phyloP scores from a whole-genome alignment of 2,888 invertebrate genomes.

The Nomada hirtipes region DNA sequence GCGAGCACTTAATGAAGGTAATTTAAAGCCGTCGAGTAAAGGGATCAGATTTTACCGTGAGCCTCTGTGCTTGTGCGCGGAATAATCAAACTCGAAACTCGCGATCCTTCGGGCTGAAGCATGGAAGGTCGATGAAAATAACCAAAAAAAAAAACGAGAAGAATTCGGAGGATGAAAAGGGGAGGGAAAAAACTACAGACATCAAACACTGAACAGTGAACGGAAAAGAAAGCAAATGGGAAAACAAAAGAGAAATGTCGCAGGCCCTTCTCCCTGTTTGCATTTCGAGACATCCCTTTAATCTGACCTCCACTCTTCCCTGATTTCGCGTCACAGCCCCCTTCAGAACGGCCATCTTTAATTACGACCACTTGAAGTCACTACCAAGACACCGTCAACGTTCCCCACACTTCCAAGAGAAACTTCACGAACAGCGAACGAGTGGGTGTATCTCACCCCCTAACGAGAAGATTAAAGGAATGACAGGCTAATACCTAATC shows the following conservation, averaged over 20 bases:
- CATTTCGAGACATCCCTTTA: conserved; percentile 52
- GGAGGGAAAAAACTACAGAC: neutral
- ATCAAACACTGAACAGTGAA: neutral
- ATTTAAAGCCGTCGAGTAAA: conserved; percentile 69
- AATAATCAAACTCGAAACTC: conserved; percentile 53
- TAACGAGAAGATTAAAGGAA: conserved; percentile 63
- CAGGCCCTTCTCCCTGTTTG: conserved; percentile 42
- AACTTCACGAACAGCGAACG: conserved; percentile 46
- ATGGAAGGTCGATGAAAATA: neutral
- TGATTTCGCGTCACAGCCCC: conserved; percentile 30
- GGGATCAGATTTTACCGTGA: conserved; percentile 69
- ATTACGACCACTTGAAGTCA: conserved; percentile 78
- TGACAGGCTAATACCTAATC: conserved; percentile 53
- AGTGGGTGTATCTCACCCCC: conserved; percentile 32
- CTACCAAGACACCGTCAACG: conserved; percentile 46
- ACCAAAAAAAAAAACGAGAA: neutral
- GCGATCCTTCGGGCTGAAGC: conserved; percentile 46
- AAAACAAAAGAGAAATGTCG: conserved; percentile 37
- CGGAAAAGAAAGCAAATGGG: neutral
- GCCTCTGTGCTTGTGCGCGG: conserved; percentile 47
- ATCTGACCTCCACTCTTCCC: conserved; percentile 41
- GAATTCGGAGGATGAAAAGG: neutral
- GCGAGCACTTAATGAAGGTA: conserved; percentile 68
- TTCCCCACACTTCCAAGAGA: conserved; percentile 18
- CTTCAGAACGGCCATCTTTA: conserved; percentile 73